Evolutionary conservation across 2,888 invertebrate genomes (phyloP).

Genomic region (Drosophila anceps): DNA sequence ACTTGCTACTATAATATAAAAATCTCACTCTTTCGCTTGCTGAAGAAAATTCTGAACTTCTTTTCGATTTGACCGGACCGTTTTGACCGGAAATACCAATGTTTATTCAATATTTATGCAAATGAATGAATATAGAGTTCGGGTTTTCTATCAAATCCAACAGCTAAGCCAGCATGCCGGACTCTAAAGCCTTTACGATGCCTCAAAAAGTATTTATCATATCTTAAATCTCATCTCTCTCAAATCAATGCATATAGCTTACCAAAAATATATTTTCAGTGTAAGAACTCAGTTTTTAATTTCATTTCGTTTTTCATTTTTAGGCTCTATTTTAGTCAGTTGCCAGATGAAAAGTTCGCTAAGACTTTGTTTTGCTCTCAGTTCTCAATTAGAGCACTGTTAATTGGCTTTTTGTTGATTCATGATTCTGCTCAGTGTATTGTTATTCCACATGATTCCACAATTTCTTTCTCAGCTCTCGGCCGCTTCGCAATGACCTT

Average conservation of each 20-base stretch:
- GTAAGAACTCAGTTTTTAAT: not conserved
- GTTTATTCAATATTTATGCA: not conserved
- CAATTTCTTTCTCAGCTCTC: constrained; percentile 73
- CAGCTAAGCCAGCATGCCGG: too few species aligned
- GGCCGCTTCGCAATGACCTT: constrained; percentile 70
- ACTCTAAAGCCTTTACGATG: not conserved
- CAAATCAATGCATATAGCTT: too few species aligned
- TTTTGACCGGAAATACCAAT: too few species aligned
- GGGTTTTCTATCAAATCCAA: not conserved
- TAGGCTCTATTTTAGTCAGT: not conserved
- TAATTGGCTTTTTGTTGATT: not conserved
- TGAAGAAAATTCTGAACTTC: not conserved
- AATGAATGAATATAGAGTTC: not conserved
- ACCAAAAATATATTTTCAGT: not conserved
- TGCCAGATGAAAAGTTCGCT: not conserved
- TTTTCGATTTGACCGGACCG: too few species aligned
- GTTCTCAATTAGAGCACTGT: constrained; percentile 4
- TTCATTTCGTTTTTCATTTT: not conserved
- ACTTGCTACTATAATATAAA: not conserved
- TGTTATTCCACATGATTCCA: constrained; percentile 66
- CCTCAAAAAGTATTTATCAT: not conserved
- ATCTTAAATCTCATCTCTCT: not conserved
- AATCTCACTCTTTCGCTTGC: not conserved
- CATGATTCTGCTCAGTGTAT: constrained; percentile 31
- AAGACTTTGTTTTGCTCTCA: not conserved